Percentiles rank a stretch among this genome's conserved stretches.
These are phyloP conservation scores for Anodontia alba DNA, from an alignment of 2,888 invertebrate species.

Conservation along the genomic window DNA sequence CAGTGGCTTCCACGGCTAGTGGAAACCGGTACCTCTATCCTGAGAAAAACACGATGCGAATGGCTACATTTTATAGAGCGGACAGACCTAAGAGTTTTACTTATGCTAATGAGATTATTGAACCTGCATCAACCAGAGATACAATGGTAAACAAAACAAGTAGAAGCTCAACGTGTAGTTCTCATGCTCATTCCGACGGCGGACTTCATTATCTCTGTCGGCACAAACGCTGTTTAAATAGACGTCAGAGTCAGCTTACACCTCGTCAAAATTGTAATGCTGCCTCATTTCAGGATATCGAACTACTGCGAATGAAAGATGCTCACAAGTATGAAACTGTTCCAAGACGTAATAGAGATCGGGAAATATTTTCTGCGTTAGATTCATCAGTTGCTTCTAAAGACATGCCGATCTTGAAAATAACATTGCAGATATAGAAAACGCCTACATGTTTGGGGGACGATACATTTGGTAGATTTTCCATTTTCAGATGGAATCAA, in stretches of 20 bases:
- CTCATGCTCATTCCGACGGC: slow-evolving; percentile 73
- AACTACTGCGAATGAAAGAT: slow-evolving; percentile 26
- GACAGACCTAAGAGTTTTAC: slow-evolving; percentile 25
- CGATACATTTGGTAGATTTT: too few relatives aligned
- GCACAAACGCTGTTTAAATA: slow-evolving; percentile 65
- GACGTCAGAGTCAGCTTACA: slow-evolving; percentile 52
- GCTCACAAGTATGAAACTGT: background rate
- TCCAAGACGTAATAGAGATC: background rate
- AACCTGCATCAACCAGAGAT: slow-evolving; percentile 62
- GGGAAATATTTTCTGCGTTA: background rate
- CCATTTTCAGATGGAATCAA: too few relatives aligned
- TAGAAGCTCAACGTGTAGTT: slow-evolving; percentile 53
- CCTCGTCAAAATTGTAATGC: slow-evolving; percentile 50
- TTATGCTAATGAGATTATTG: slow-evolving; percentile 25
- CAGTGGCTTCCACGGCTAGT: slow-evolving; percentile 29
- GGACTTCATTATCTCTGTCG: slow-evolving; percentile 69
- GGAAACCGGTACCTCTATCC: slow-evolving; percentile 44
- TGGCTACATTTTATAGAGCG: slow-evolving; percentile 57
- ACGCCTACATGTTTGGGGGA: too few relatives aligned
- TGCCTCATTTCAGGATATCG: slow-evolving; percentile 65
- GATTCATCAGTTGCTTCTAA: background rate
- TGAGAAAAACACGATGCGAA: slow-evolving; percentile 53
- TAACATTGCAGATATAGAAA: slow-evolving; percentile 2
- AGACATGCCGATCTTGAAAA: background rate
- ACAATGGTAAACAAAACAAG: slow-evolving; percentile 61